Conservation (phyloP, 2,113 vertebrate genomes). For the Forbesichthys agassizii region DNA sequence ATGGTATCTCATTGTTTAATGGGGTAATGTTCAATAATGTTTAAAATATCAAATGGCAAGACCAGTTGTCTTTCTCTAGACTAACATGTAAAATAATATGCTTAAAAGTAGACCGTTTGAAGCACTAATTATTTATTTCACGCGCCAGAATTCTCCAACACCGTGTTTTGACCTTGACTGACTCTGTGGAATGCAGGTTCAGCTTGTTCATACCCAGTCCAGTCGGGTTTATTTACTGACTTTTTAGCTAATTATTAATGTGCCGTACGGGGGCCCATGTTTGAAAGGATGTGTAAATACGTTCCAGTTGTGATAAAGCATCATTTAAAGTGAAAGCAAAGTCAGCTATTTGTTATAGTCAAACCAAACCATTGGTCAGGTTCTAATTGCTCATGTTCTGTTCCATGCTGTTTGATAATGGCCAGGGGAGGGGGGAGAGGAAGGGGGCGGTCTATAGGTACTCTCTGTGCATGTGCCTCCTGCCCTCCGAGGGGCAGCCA, state of each 20-base stretch:
- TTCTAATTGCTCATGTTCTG: slow-evolving; percentile 45
- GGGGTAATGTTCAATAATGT: slow-evolving; percentile 1
- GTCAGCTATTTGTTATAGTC: slow-evolving; percentile 22
- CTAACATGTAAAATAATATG: no score
- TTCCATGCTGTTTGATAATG: slow-evolving; percentile 64
- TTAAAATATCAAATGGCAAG: background rate
- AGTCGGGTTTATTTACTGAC: slow-evolving; percentile 56
- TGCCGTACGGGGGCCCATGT: slow-evolving; percentile 19
- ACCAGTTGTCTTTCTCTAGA: no score
- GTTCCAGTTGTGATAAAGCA: background rate
- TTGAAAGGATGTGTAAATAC: background rate
- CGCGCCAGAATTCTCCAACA: slow-evolving; percentile 26
- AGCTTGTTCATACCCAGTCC: slow-evolving; percentile 35
- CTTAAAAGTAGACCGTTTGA: background rate
- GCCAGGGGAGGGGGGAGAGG: slow-evolving; percentile 38
- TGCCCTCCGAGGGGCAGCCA: slow-evolving; percentile 42
- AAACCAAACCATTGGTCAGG: slow-evolving; percentile 23
- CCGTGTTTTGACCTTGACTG: slow-evolving; percentile 52
- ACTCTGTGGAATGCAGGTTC: slow-evolving; percentile 52
- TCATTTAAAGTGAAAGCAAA: slow-evolving; percentile 16
- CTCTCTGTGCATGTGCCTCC: slow-evolving; percentile 35
- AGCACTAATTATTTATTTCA: slow-evolving; percentile 37
- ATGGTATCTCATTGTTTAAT: slow-evolving; percentile 25
- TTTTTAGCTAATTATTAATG: slow-evolving; percentile 67
- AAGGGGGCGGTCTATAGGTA: slow-evolving; percentile 35